Evolutionary conservation across 1,140 invertebrate species (phyloP).

Genomic region (Tachypleus tridentatus): DNA sequence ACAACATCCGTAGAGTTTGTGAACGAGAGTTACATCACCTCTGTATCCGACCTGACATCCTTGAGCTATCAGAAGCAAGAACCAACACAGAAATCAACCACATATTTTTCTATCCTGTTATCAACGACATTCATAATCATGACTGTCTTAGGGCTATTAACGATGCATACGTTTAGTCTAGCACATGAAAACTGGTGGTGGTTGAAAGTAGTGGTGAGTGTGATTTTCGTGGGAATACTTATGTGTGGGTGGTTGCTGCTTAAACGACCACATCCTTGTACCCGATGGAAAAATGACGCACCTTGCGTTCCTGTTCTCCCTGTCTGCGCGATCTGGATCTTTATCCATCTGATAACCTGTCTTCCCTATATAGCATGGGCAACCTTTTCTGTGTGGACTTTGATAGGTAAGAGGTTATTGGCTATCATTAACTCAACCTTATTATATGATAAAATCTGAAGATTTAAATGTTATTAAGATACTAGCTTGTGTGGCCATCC

Average conservation of each 20-base stretch:
- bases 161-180: constrained; percentile 9
- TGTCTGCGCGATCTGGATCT: constrained; percentile 21
- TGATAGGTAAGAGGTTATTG: constrained; percentile 14
- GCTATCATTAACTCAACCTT: too few relatives aligned
- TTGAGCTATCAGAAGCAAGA: constrained; percentile 12
- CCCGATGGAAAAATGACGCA: constrained; percentile 10
- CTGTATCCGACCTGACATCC: constrained; percentile 10
- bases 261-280: constrained; percentile 15
- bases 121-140: constrained; percentile 13
- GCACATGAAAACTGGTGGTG: constrained; percentile 7
- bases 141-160: constrained; percentile 18
- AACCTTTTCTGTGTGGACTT: constrained; percentile 17
- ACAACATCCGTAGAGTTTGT: constrained; percentile 21
- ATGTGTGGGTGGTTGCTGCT: constrained; percentile 7
- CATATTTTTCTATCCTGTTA: constrained; percentile 4
- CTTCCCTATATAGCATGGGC: constrained; percentile 20
- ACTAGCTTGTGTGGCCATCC: too few relatives aligned
- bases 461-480: too few relatives aligned
- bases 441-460: too few relatives aligned
- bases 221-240: constrained; percentile 14
- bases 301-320: constrained; percentile 23
- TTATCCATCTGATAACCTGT: constrained; percentile 19
- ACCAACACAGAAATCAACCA: constrained; percentile 12
- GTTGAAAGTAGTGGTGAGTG: constrained; percentile 14
- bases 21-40: constrained; percentile 20